Evolutionary conservation across 2,888 invertebrate species (phyloP).

Genomic region (Parapristionchus giblindavisi): DNA sequence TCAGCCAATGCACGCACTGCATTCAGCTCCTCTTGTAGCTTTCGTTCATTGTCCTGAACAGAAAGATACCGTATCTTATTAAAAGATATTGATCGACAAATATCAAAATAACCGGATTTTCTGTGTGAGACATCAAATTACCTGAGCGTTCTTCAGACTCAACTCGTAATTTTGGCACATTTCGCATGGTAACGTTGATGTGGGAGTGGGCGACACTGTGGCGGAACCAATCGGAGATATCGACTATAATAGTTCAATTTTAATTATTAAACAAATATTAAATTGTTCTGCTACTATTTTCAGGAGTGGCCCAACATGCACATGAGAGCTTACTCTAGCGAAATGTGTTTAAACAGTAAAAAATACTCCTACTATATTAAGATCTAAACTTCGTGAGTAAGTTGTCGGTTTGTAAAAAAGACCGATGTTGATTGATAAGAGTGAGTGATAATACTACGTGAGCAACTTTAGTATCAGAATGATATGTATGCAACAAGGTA

Average conservation of each 20-base stretch:
- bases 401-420: no score
- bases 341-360: no score
- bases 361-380: no score
- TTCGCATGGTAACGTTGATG: slow-evolving; percentile 75
- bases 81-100: not conserved
- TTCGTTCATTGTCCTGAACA: slow-evolving; percentile 70
- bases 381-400: no score
- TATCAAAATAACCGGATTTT: not conserved
- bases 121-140: slow-evolving; percentile 41
- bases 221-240: slow-evolving; percentile 28
- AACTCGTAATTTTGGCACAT: slow-evolving; percentile 88
- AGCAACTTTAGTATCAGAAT: no score
- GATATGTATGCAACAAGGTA: no score
- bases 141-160: slow-evolving; percentile 82
- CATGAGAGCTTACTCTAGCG: no score
- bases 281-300: not conserved
- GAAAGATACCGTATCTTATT: no score
- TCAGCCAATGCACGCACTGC: slow-evolving; percentile 74
- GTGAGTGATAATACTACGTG: no score
- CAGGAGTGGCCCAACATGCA: not conserved
- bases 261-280: not conserved
- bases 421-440: no score
- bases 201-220: slow-evolving; percentile 37
- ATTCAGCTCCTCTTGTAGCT: slow-evolving; percentile 68
- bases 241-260: not conserved